A percentile compares a stretch with the other conserved stretches of the same genome.
Evolutionary conservation across 2,797 vertebrate genomes (phyloP).

Genomic region (Amazona ochrocephala): DNA sequence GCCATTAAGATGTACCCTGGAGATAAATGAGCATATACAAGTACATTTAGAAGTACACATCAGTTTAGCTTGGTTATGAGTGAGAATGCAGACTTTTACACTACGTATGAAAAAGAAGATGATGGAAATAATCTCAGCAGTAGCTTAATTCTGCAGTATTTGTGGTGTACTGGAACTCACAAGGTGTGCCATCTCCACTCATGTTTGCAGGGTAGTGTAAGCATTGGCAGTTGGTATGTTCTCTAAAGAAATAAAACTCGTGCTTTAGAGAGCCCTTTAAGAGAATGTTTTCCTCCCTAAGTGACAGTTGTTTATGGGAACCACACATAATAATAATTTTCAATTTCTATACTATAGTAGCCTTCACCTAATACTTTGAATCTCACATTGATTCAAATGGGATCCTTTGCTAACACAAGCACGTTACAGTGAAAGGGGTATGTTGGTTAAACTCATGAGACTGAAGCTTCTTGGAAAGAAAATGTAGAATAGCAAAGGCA

Average conservation of each 20-base stretch:
- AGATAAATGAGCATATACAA: slow-evolving; percentile 35
- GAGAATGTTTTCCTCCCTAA: neutral
- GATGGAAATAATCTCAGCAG: neutral
- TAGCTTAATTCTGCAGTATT: neutral
- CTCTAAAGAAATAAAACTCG: neutral
- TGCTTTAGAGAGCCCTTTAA: neutral
- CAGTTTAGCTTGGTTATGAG: neutral
- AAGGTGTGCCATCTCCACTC: neutral
- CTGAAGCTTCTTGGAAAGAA: slow-evolving; percentile 7
- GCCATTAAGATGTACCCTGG: neutral
- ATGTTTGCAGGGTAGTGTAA: neutral
- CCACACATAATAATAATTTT: neutral
- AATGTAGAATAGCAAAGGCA: neutral
- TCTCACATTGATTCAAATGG: neutral
- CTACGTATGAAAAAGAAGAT: neutral
- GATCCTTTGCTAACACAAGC: neutral
- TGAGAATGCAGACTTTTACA: neutral
- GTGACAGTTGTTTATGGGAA: neutral
- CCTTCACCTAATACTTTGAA: neutral
- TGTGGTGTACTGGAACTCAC: neutral
- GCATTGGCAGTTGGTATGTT: neutral
- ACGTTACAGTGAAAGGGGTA: neutral
- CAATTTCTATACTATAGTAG: neutral
- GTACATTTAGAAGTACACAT: neutral
- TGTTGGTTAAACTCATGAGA: neutral